These are phyloP conservation scores for Chloromyia formosa DNA, from an alignment of 2,888 invertebrate species.

Conservation along the genomic window DNA sequence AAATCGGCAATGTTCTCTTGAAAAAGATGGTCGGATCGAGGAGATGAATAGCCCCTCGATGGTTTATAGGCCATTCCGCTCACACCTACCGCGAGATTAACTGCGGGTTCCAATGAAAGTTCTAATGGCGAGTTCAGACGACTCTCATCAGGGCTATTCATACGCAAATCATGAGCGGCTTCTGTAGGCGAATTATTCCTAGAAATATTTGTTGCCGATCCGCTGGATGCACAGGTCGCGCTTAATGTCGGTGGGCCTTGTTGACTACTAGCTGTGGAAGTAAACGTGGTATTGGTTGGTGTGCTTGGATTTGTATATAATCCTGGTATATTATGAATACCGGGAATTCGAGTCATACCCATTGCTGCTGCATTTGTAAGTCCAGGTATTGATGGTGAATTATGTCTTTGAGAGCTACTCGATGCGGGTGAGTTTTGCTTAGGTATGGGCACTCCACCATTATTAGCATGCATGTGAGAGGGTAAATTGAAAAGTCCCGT, in stretches of 20 bases:
- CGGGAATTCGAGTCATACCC: constrained; percentile 53
- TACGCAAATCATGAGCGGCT: constrained; percentile 60
- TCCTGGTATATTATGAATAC: constrained; percentile 53
- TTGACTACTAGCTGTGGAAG: constrained; percentile 42
- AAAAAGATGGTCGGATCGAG: constrained; percentile 70
- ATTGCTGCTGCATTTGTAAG: constrained; percentile 55
- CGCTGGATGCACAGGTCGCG: constrained; percentile 54
- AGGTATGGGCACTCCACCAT: constrained; percentile 53
- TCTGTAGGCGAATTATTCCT: constrained; percentile 64
- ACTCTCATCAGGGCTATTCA: constrained; percentile 69
- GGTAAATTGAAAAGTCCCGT: constrained; percentile 64
- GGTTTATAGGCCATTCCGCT: constrained; percentile 73
- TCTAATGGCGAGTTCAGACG: constrained; percentile 73
- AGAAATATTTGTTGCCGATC: constrained; percentile 57
- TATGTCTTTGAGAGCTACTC: constrained; percentile 55
- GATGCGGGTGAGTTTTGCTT: constrained; percentile 66
- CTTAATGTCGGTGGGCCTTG: constrained; percentile 50
- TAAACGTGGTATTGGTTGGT: constrained; percentile 48
- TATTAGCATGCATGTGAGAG: constrained; percentile 55
- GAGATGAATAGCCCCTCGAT: constrained; percentile 66
- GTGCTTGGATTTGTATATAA: constrained; percentile 49
- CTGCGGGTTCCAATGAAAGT: constrained; percentile 71
- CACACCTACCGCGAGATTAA: constrained; percentile 63
- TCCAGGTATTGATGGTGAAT: constrained; percentile 48
- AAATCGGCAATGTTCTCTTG: constrained; percentile 70